Percentiles rank a stretch among this genome's conserved stretches.
These are phyloP conservation scores for Hemibagrus wyckioides DNA, from an alignment of 2,113 vertebrate genomes.

Conservation along the genomic window DNA sequence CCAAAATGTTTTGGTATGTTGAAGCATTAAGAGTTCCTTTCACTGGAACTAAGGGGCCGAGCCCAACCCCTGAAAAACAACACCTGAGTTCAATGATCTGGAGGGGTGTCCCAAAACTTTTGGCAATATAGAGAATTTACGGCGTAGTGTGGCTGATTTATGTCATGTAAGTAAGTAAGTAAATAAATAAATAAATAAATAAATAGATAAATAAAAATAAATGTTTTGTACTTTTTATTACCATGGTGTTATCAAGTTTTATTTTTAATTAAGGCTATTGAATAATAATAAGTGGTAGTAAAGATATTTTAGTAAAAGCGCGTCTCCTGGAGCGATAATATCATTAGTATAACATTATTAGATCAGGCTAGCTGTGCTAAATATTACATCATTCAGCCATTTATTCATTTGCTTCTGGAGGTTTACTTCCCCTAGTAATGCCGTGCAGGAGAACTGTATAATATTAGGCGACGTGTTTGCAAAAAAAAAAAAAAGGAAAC, in stretches of 20 bases:
- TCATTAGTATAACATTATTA: background rate
- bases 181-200: too few relatives aligned
- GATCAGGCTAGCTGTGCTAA: background rate
- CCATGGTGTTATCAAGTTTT: background rate
- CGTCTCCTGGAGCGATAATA: background rate
- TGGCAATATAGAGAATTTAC: background rate
- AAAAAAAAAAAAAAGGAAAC: too few relatives aligned
- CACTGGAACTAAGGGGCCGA: too few relatives aligned
- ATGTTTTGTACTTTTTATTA: background rate
- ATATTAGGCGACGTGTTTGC: background rate
- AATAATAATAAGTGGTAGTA: background rate
- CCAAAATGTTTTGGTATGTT: too few relatives aligned
- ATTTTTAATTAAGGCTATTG: background rate
- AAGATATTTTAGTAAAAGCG: background rate
- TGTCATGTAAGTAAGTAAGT: too few relatives aligned
- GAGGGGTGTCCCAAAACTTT: too few relatives aligned
- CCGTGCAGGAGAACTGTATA: background rate
- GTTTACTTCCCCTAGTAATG: background rate
- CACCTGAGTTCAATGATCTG: background rate
- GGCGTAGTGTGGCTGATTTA: background rate
- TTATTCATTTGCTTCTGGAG: background rate
- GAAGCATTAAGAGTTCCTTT: too few relatives aligned
- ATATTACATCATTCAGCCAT: background rate
- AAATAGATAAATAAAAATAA: too few relatives aligned
- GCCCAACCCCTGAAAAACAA: too few relatives aligned